Evolutionary conservation across 2,113 vertebrate genomes (phyloP).

Genomic region (Chaetura pelagica): DNA sequence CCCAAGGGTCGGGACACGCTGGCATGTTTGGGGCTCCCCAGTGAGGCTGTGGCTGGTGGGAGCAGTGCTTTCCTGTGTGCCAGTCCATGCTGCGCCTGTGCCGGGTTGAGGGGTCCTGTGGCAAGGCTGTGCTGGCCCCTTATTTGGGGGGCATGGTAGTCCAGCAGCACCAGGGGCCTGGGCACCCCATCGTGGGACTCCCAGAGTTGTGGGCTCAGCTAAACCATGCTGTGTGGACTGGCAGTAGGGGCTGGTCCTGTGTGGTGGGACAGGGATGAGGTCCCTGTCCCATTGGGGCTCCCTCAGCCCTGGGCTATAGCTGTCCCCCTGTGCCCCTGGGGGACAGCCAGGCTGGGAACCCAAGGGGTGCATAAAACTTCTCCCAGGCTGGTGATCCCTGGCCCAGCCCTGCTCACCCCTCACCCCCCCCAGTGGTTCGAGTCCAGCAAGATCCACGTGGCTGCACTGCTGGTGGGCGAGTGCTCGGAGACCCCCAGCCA

Average conservation of each 20-base stretch:
- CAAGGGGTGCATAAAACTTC: rapidly evolving
- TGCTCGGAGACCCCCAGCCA: slow-evolving; percentile 89
- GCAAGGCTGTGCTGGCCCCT: rapidly evolving
- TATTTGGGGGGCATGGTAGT: background rate
- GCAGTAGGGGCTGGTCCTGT: background rate
- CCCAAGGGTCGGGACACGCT: rapidly evolving
- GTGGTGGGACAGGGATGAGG: background rate
- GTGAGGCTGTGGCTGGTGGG: rapidly evolving
- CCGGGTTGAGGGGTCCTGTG: rapidly evolving
- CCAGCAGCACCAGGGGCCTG: background rate
- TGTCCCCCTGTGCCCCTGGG: rapidly evolving
- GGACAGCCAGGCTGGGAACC: rapidly evolving
- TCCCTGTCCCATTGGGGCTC: background rate
- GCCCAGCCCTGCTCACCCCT: rapidly evolving
- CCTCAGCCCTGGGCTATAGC: background rate
- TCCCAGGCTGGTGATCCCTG: rapidly evolving
- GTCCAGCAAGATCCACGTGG: slow-evolving; percentile 87
- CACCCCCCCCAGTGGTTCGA: slow-evolving; percentile 88
- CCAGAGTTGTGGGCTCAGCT: too few species aligned
- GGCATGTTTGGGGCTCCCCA: rapidly evolving
- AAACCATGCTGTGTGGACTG: too few species aligned
- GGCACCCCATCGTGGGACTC: background rate
- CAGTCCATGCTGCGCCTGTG: background rate
- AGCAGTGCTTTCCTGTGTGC: rapidly evolving
- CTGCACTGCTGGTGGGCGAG: slow-evolving; percentile 91